Conservation (phyloP, 2,888 invertebrate species). For the Catotricha subobsoleta region DNA sequence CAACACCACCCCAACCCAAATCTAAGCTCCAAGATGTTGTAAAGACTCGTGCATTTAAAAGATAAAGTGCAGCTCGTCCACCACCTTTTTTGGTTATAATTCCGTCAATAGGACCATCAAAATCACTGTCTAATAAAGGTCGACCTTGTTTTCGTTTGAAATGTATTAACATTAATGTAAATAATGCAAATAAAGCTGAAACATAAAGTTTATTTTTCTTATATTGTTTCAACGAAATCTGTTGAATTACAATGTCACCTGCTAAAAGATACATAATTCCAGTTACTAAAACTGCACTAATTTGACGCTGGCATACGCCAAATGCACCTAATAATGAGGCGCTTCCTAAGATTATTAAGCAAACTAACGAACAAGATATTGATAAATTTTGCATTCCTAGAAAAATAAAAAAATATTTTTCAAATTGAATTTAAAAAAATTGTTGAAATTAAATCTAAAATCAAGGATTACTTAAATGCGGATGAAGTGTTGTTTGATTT, state of each 20-base stretch:
- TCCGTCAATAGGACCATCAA: conserved; percentile 53
- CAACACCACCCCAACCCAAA: conserved; percentile 73
- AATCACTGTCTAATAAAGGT: conserved; percentile 38
- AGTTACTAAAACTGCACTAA: conserved; percentile 82
- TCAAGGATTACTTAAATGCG: conserved; percentile 26
- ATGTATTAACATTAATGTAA: conserved; percentile 82
- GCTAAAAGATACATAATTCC: conserved; percentile 88
- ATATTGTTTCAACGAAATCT: background rate
- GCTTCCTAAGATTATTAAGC: conserved; percentile 71
- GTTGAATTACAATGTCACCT: conserved; percentile 34
- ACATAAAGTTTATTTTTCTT: background rate
- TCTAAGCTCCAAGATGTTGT: conserved; percentile 68
- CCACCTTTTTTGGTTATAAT: conserved; percentile 38
- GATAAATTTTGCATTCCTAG: conserved; percentile 93
- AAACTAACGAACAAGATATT: conserved; percentile 84
- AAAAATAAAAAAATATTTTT: conserved; percentile 4
- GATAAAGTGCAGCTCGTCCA: conserved; percentile 33
- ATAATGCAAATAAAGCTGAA: conserved; percentile 71
- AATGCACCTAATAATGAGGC: conserved; percentile 78
- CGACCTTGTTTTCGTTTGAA: conserved; percentile 64
- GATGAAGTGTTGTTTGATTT: conserved; percentile 32
- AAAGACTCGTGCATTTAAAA: conserved; percentile 54
- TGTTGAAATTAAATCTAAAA: background rate
- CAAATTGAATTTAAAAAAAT: background rate
- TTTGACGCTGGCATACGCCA: conserved; percentile 77